Evolutionary conservation across 2,113 vertebrate genomes (phyloP).

Genomic region (Taurulus bubalis): DNA sequence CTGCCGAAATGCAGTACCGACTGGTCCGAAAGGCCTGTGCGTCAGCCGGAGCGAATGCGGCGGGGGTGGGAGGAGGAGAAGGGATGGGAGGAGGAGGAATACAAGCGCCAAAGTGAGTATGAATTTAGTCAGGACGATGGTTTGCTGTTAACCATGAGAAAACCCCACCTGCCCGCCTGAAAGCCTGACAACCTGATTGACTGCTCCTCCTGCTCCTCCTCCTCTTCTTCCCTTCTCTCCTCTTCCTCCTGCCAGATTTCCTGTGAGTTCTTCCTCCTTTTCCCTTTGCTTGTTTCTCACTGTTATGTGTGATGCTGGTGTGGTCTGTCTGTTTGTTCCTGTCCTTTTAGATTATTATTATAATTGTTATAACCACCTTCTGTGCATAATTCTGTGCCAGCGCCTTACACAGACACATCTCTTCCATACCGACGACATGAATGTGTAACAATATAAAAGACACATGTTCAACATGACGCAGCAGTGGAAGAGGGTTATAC

Average conservation of each 20-base stretch:
- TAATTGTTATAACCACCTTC: background rate
- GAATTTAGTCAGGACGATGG: slow-evolving; percentile 54
- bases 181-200: slow-evolving; percentile 62
- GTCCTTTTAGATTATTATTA: background rate
- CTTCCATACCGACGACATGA: background rate
- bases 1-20: slow-evolving; percentile 86
- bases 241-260: slow-evolving; percentile 71
- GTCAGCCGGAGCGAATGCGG: slow-evolving; percentile 75
- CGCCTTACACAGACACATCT: background rate
- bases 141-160: slow-evolving; percentile 60
- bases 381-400: background rate
- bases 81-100: slow-evolving; percentile 72
- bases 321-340: background rate
- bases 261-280: slow-evolving; percentile 75
- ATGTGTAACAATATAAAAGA: background rate
- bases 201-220: slow-evolving; percentile 69
- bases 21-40: slow-evolving; percentile 84
- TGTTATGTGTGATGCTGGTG: background rate
- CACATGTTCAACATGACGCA: background rate
- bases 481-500: background rate
- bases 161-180: slow-evolving; percentile 67
- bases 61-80: slow-evolving; percentile 68
- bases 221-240: slow-evolving; percentile 57
- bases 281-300: slow-evolving; percentile 45
- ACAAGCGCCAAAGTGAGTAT: slow-evolving; percentile 85